Conservation (phyloP, 2,888 invertebrate genomes). For the Calameuta pallipes region DNA sequence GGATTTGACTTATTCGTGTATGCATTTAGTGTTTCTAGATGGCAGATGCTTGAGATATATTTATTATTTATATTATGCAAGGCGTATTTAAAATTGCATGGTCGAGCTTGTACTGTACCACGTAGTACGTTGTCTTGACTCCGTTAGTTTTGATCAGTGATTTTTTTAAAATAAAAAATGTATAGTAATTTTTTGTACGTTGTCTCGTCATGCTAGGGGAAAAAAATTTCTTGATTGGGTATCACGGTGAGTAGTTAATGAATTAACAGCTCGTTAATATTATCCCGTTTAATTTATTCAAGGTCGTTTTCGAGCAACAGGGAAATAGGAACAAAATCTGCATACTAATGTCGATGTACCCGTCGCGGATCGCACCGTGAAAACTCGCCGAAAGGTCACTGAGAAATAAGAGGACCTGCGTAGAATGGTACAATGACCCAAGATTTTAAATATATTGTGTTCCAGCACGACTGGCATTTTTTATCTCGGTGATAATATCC, state of each 20-base stretch:
- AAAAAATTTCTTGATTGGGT: background rate
- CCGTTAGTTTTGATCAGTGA: no score
- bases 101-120: background rate
- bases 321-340: slow-evolving; percentile 9
- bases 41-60: background rate
- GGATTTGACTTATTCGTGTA: background rate
- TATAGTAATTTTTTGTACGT: background rate
- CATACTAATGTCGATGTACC: background rate
- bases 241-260: background rate
- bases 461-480: background rate
- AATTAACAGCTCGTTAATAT: background rate
- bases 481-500: background rate
- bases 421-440: background rate
- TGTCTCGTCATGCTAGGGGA: background rate
- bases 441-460: background rate
- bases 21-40: background rate
- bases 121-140: no score
- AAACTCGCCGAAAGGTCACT: background rate
- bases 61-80: background rate
- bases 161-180: background rate
- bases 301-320: background rate
- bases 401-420: background rate
- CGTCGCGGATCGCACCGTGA: background rate
- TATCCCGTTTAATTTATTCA: slow-evolving; percentile 9
- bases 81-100: background rate